Evolutionary conservation across 2,888 invertebrate genomes (phyloP).

Genomic region (Gandaritis pyraliata): DNA sequence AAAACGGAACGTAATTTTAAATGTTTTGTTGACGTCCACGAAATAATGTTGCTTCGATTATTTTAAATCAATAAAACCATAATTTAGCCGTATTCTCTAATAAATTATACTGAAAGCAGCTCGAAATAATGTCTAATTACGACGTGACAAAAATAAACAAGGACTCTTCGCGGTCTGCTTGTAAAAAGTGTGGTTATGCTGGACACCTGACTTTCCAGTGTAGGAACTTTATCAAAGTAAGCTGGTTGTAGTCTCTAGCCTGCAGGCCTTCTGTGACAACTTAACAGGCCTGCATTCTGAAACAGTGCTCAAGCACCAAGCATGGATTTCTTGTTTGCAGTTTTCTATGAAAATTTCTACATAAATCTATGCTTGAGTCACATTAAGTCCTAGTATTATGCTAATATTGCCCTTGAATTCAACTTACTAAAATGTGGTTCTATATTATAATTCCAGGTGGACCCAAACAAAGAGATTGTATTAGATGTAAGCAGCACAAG

Average conservation of each 20-base stretch:
- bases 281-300: no score
- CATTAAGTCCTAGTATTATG: no score
- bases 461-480: slow-evolving; percentile 96
- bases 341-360: no score
- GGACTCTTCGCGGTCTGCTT: slow-evolving; percentile 92
- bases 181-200: slow-evolving; percentile 97
- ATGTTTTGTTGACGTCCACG: slow-evolving; percentile 12
- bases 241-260: slow-evolving; percentile 34
- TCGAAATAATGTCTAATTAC: slow-evolving; percentile 65
- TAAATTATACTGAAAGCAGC: slow-evolving; percentile 5
- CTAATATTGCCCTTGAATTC: no score
- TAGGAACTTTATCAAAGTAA: slow-evolving; percentile 95
- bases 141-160: slow-evolving; percentile 85
- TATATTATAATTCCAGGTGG: slow-evolving; percentile 82
- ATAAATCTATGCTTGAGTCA: no score
- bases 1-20: slow-evolving; percentile 36
- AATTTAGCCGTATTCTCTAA: slow-evolving; percentile 25
- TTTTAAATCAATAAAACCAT: slow-evolving; percentile 7
- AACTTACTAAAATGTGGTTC: no score
- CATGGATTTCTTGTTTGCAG: no score
- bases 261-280: background rate
- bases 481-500: slow-evolving; percentile 97
- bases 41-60: slow-evolving; percentile 18
- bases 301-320: no score
- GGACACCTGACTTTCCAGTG: slow-evolving; percentile 98